phyloP scores from a whole-genome alignment of 2,888 invertebrate species.

The Noctua fimbriata region DNA sequence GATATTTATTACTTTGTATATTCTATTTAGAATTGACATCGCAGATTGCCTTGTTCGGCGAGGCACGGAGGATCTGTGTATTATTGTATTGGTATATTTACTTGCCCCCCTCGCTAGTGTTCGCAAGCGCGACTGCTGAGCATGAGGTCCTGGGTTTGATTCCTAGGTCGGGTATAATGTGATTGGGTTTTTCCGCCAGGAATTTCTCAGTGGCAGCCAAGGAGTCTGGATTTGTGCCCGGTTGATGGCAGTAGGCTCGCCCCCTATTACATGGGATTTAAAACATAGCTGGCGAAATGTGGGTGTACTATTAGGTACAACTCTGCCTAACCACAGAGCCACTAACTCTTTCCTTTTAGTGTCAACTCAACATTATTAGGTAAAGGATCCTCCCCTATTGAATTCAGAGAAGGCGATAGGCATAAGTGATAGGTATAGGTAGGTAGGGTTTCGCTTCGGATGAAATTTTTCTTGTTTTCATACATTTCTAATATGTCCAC shows the following conservation, averaged over 20 bases:
- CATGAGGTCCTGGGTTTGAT: too few relatives aligned
- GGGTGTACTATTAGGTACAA: too few relatives aligned
- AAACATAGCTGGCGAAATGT: too few relatives aligned
- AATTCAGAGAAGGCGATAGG: conserved; percentile 24
- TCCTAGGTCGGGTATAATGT: too few relatives aligned
- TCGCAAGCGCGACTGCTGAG: too few relatives aligned
- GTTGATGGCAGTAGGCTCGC: too few relatives aligned
- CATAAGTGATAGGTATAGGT: background rate
- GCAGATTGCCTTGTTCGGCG: background rate
- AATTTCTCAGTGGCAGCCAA: too few relatives aligned
- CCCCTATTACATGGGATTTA: too few relatives aligned
- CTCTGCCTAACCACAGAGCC: too few relatives aligned
- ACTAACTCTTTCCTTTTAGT: background rate
- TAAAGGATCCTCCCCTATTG: conserved; percentile 24
- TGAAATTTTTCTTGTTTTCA: conserved; percentile 34
- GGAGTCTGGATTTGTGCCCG: too few relatives aligned
- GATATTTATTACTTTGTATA: background rate
- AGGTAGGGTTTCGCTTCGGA: conserved; percentile 5
- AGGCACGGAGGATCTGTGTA: background rate
- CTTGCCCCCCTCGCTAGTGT: background rate
- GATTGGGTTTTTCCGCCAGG: too few relatives aligned
- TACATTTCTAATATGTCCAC: conserved; percentile 43
- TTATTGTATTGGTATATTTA: background rate
- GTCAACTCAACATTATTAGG: conserved; percentile 26
- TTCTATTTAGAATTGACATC: background rate